Conservation (phyloP, 1,140 invertebrate genomes). For the Cydia strobilella region DNA sequence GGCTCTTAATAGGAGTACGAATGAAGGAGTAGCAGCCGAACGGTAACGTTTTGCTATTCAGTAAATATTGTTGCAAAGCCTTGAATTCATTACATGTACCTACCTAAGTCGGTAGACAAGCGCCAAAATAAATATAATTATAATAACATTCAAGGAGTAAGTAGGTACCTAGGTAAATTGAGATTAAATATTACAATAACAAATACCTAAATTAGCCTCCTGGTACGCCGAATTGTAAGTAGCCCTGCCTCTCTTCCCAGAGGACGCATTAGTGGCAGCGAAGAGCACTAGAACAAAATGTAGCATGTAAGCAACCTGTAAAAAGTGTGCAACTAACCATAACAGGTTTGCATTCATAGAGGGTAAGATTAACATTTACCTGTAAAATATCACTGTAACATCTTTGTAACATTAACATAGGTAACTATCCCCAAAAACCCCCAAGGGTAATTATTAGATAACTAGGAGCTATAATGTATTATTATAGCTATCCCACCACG, state of each 20-base stretch:
- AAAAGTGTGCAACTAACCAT: no score
- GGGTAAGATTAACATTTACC: no score
- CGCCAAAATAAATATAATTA: no score
- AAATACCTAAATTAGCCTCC: not conserved
- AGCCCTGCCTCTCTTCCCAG: not conserved
- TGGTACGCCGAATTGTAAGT: not conserved
- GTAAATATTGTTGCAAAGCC: not conserved
- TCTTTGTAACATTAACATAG: not conserved
- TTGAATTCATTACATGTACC: not conserved
- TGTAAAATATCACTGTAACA: not conserved
- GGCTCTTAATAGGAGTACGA: no score
- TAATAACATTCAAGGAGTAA: no score
- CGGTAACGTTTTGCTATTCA: not conserved
- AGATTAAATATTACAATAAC: conserved; percentile 1
- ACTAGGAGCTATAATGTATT: not conserved
- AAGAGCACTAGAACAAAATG: not conserved
- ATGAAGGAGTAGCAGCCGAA: not conserved
- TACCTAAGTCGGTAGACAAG: not conserved
- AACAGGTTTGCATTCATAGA: no score
- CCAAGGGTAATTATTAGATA: not conserved
- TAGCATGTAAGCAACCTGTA: not conserved
- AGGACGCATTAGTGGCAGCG: not conserved
- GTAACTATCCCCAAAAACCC: not conserved
- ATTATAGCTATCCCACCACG: no score
- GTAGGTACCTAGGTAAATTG: not conserved